Evolutionary conservation across 2,797 vertebrate species (phyloP), one percentile per base, ranked within the genome.

Genomic region (Tragelaphus oryx): DNA sequence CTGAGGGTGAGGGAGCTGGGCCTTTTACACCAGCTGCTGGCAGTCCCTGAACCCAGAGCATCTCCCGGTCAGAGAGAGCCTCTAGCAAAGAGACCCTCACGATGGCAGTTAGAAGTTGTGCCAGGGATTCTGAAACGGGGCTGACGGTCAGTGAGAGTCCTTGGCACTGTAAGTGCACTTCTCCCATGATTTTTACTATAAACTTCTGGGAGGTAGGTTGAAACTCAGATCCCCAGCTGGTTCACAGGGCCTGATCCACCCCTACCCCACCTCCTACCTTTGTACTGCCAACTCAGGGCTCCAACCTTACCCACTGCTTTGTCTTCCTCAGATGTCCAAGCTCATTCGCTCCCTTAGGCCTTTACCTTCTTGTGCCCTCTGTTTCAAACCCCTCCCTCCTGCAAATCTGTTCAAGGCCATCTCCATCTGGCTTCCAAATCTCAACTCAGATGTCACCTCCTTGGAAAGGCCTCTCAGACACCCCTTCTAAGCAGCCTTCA

Each of bases 141-240:
- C 5, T 41, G 33, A 86, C 0, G 1, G 74, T 85, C 80, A 6
- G 60, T 4, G 68, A 59, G 78, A 46, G 30, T 37, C 24, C 48
- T 30, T n/a, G 4, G 59, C 14, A 2, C 13, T 20, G 17, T 12
- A 1, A 24, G 20, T 9, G 2, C 16, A 0, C 48, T 37, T 50
- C 50, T 54, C 55, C 8, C n/a, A 2, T 6, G 11, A 16, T 44
- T 46, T 50, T 10, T n/a, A 8, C 8, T 1, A 0, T 20, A 8
- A 87, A 18, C 55, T 11, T n/a, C 30, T 18, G 26, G 33, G 26
- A n/a, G 37, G 33, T 1, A 2, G 28, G n/a, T 57, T 33, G 37
- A 48, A 28, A 54, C 71, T 86, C 65, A 54, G 17, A n/a, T 26
- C 20, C 50, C 33, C 13, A 10, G 37, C 17, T 2, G 13, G 30